These are phyloP conservation scores for Colistium nudipinnis DNA, from an alignment of 2,113 vertebrate species.

Conservation along the genomic window DNA sequence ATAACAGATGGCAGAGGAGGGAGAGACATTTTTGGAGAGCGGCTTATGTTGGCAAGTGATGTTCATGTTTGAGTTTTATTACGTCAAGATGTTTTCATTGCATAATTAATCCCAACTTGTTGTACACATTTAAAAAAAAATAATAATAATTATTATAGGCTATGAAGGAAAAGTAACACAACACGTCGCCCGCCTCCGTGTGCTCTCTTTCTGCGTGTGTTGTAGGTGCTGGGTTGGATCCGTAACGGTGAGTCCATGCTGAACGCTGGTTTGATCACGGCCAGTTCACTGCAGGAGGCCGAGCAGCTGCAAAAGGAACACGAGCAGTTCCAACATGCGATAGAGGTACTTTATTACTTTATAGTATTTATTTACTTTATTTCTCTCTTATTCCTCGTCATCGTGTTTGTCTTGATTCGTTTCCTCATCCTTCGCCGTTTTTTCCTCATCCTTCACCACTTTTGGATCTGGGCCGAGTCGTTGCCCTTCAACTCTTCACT, in stretches of 20 bases:
- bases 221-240: conserved; percentile 97
- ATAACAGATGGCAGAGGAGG: neutral
- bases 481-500: conserved; percentile 17
- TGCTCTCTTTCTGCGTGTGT: conserved; percentile 17
- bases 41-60: no score
- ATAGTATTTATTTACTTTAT: neutral
- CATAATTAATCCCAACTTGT: neutral
- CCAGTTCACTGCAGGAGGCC: conserved; percentile 96
- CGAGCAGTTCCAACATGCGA: conserved; percentile 98
- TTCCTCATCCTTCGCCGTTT: neutral
- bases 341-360: no score
- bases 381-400: neutral
- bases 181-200: neutral
- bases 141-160: no score
- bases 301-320: conserved; percentile 98
- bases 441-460: neutral
- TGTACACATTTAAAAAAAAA: neutral
- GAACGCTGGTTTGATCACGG: conserved; percentile 96
- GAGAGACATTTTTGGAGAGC: neutral
- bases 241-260: conserved; percentile 98
- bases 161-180: neutral
- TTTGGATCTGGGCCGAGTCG: neutral
- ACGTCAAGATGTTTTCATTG: neutral
- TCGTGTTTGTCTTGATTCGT: neutral
- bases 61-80: neutral